phyloP scores from a whole-genome alignment of 1,140 invertebrate genomes.

The Drosophila repleta region DNA sequence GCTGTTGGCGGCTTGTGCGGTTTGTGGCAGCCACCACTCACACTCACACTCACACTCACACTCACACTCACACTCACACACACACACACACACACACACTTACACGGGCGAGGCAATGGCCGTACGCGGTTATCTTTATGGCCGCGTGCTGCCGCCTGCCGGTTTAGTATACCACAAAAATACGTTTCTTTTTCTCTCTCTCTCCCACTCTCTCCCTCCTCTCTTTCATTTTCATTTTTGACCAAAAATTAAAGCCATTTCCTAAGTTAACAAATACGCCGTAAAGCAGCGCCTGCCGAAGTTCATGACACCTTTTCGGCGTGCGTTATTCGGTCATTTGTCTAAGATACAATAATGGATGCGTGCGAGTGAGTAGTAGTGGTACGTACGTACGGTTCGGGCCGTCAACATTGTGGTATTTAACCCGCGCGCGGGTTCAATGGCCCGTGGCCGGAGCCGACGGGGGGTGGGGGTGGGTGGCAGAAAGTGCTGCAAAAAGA shows the following conservation, averaged over 20 bases:
- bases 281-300: neutral
- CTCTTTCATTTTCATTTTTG: slow-evolving; percentile 26
- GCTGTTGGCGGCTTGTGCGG: slow-evolving; percentile 53
- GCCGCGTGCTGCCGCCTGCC: slow-evolving; percentile 32
- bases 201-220: too few species aligned
- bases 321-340: slow-evolving; percentile 11
- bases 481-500: slow-evolving; percentile 42
- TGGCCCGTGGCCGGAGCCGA: slow-evolving; percentile 24
- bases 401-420: slow-evolving; percentile 2
- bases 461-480: too few species aligned
- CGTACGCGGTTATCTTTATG: slow-evolving; percentile 46
- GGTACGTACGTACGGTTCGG: neutral
- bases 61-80: neutral
- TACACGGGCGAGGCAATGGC: slow-evolving; percentile 1
- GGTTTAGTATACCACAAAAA: slow-evolving; percentile 23
- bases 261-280: slow-evolving; percentile 8
- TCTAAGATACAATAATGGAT: neutral
- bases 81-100: neutral
- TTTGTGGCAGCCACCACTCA: slow-evolving; percentile 33
- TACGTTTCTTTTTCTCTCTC: too few species aligned
- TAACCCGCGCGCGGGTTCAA: slow-evolving; percentile 24
- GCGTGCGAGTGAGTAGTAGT: too few species aligned
- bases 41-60: neutral
- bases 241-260: slow-evolving; percentile 36
- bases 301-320: neutral